A percentile compares a stretch with the other conserved stretches of the same genome.
These are phyloP conservation scores for Globodera rostochiensis DNA, from an alignment of 1,140 invertebrate genomes.

Conservation along the genomic window DNA sequence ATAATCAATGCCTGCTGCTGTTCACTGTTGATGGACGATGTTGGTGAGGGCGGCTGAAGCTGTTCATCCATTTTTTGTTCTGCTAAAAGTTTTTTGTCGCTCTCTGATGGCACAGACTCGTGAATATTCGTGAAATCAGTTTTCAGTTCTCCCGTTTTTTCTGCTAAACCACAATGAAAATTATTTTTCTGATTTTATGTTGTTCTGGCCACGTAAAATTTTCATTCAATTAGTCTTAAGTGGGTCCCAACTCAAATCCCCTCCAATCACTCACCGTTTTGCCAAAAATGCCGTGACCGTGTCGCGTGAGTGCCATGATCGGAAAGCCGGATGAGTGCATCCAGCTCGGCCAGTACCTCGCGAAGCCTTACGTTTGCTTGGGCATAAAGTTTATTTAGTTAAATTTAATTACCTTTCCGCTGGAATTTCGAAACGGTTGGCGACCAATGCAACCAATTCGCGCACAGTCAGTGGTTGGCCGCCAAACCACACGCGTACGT, in stretches of 20 bases:
- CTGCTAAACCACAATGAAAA: not conserved
- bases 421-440: constrained; percentile 23
- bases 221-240: too few species aligned
- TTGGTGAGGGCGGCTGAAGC: not conserved
- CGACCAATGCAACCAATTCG: constrained; percentile 23
- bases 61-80: not conserved
- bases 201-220: too few species aligned
- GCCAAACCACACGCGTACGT: constrained; percentile 32
- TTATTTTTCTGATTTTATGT: too few species aligned
- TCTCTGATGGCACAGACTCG: too few species aligned
- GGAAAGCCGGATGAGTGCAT: not conserved
- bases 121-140: not conserved
- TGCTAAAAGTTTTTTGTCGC: too few species aligned
- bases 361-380: not conserved
- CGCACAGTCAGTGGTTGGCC: constrained; percentile 11
- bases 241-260: too few species aligned
- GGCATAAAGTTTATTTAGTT: not conserved
- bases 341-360: not conserved
- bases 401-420: not conserved
- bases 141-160: not conserved
- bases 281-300: not conserved
- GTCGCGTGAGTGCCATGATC: not conserved
- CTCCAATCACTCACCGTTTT: too few species aligned
- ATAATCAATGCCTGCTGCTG: not conserved
- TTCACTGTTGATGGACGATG: constrained; percentile 10